A percentile compares a stretch with the other conserved stretches of the same genome.
These are phyloP conservation scores for Cyanoramphus novaezelandiae DNA, from an alignment of 2,113 vertebrate genomes.

Conservation along the genomic window DNA sequence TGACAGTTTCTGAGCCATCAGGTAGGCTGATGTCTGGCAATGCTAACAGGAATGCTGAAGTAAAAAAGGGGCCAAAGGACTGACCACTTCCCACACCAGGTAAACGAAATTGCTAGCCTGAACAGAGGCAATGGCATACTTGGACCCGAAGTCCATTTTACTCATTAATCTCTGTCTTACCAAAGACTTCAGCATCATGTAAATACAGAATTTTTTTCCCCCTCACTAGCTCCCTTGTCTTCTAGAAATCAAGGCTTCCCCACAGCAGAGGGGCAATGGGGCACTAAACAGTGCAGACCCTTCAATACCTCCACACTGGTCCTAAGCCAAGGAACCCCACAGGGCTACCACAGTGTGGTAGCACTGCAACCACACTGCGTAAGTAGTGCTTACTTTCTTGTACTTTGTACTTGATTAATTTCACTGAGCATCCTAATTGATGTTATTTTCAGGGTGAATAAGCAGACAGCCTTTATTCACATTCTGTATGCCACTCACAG, in stretches of 20 bases:
- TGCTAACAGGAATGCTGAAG: neutral
- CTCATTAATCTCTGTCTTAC: neutral
- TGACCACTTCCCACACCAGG: neutral
- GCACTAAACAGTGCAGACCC: neutral
- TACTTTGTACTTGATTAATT: neutral
- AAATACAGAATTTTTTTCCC: neutral
- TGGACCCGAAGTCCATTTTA: neutral
- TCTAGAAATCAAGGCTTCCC: neutral
- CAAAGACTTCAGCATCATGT: neutral
- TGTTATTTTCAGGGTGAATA: neutral
- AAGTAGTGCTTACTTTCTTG: neutral
- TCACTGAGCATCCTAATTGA: neutral
- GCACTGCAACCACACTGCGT: neutral
- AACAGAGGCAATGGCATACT: neutral
- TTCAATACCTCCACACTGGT: neutral
- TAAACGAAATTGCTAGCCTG: neutral
- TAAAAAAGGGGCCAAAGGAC: neutral
- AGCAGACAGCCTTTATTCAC: neutral
- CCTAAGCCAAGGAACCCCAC: neutral
- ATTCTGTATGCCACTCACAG: neutral
- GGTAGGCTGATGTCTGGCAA: accelerated
- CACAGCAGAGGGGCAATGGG: neutral
- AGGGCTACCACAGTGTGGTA: neutral
- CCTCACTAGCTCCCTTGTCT: neutral
- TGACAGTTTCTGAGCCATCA: neutral